These are phyloP conservation scores for Protonibea diacanthus DNA, from an alignment of 2,797 vertebrate genomes.

Conservation along the genomic window DNA sequence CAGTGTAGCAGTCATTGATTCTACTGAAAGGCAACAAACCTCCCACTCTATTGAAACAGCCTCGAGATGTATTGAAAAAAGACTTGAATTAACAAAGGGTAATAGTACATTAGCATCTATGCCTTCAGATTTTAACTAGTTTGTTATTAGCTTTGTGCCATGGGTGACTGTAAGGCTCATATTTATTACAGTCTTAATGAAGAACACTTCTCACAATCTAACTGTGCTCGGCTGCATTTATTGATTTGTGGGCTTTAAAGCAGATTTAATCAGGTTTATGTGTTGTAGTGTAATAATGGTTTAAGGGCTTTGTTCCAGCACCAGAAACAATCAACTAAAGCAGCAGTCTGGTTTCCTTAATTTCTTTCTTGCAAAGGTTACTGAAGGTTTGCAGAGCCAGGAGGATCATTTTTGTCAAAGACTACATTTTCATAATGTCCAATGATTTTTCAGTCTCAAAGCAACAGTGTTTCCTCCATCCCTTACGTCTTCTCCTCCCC, in stretches of 20 bases:
- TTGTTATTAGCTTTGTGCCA: conserved; percentile 46
- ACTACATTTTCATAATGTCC: neutral
- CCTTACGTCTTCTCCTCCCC: neutral
- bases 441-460: neutral
- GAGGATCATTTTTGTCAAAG: neutral
- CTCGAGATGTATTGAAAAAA: conserved; percentile 21
- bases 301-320: conserved; percentile 23
- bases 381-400: conserved; percentile 1
- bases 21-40: neutral
- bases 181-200: conserved; percentile 49
- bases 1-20: neutral
- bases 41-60: conserved; percentile 10
- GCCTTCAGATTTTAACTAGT: conserved; percentile 18
- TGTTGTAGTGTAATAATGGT: conserved; percentile 21
- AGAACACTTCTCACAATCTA: conserved; percentile 22
- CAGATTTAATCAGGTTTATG: conserved; percentile 39
- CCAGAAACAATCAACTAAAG: conserved; percentile 13
- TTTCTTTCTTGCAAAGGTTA: neutral
- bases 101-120: conserved; percentile 2
- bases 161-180: conserved; percentile 7
- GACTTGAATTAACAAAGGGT: conserved; percentile 15
- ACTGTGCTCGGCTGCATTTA: conserved; percentile 18
- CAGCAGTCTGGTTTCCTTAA: neutral
- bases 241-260: conserved; percentile 46
- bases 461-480: neutral